Evolutionary conservation across 2,113 vertebrate genomes (phyloP), one percentile per base, ranked within the genome.

Genomic region (Syrmaticus mikado): DNA sequence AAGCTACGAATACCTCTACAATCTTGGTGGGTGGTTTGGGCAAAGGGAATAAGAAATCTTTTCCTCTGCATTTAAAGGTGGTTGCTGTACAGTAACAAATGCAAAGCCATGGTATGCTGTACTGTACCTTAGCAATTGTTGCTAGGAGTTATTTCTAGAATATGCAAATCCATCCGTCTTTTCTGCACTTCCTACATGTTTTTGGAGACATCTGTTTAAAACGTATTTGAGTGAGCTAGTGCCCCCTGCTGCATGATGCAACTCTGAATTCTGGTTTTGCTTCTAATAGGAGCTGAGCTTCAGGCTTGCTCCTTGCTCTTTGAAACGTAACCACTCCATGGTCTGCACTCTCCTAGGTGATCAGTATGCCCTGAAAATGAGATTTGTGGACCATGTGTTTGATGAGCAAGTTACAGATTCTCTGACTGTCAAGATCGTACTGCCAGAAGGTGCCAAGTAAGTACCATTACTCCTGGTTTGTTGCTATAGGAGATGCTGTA

Each of bases 1-100:
- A 40, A 99, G 99, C 98, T 99, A 99, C 0, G 99, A 99, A 75
- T 99, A 99, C 94, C 99, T 99, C 53, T 99, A 99, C 95, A 99
- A 98, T 53, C 96, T 99, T 13, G 99, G 99, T 99, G 74, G 94
- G 98, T 97, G 27, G 64, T 65, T 24, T 20, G 7, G 34, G 28
- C 21, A 27, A 73, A 34, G 41, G 28, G 41, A 61, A 30, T 70
- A 28, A 60, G 66, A 68, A 78, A 3, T 3, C 24, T 53, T 24
- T 6, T 61, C 2, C 21, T 60, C 19, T 88, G 11, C 75, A 8
- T 81, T 85, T 50, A n/a, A 62, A 75, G 66, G 50, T 71, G 58
- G 65, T 67, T 90, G 36, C n/a, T 78, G 15, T 60, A 53, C n/a
- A 76, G 45, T 40, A n/a, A 71, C 52, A 52, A 81, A 58, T 30